Conservation (phyloP, 2,113 vertebrate genomes). For the Pseudonaja textilis region DNA sequence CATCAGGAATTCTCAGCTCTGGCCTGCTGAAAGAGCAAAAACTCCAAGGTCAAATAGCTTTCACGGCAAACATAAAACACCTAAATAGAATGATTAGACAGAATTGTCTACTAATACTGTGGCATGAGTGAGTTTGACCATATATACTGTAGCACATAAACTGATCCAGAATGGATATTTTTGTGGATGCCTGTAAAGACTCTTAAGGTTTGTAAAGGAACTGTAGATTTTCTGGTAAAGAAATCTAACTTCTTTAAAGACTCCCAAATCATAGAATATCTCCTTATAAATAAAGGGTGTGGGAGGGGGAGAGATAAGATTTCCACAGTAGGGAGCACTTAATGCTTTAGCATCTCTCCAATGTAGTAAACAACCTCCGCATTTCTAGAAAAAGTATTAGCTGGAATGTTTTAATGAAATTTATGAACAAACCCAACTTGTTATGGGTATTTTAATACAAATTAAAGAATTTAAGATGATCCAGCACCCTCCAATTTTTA, state of each 20-base stretch:
- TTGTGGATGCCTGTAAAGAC: neutral
- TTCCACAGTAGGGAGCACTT: neutral
- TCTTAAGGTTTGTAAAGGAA: neutral
- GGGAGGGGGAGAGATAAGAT: neutral
- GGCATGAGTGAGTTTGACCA: neutral
- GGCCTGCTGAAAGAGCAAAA: neutral
- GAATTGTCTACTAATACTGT: neutral
- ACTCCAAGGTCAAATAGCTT: neutral
- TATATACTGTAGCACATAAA: neutral
- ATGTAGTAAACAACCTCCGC: too few relatives aligned
- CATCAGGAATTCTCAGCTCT: neutral
- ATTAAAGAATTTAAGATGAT: neutral
- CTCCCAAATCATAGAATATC: neutral
- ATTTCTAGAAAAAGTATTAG: neutral
- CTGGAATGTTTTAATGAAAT: neutral
- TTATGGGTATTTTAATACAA: neutral
- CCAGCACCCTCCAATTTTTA: conserved; percentile 3
- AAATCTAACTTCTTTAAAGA: neutral
- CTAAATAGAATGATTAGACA: neutral
- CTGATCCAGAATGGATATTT: neutral
- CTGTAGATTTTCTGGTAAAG: neutral
- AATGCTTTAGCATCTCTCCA: neutral
- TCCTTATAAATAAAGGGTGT: neutral
- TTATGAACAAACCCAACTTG: neutral
- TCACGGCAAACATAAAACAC: neutral